Percentiles rank a stretch among this genome's conserved stretches.
Evolutionary conservation across 2,888 invertebrate genomes (phyloP).

Genomic region (Acrocera orbiculus): DNA sequence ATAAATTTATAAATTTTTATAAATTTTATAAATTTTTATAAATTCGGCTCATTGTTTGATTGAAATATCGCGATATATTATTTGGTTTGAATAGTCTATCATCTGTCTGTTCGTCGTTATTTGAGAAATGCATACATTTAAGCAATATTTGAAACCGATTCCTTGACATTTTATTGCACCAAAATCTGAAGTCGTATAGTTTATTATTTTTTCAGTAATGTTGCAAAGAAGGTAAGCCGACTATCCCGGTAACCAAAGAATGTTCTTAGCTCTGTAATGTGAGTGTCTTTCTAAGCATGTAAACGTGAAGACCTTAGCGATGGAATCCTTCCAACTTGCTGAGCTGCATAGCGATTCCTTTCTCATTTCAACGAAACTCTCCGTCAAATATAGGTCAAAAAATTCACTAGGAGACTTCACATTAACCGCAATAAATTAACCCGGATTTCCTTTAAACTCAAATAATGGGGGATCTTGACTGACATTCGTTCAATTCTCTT

Average conservation of each 20-base stretch:
- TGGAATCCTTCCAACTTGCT: slow-evolving; percentile 1
- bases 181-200: slow-evolving; percentile 2
- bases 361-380: slow-evolving; percentile 1
- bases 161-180: slow-evolving; percentile 2
- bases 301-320: background rate
- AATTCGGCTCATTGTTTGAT: background rate
- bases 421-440: slow-evolving; percentile 3
- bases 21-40: too few relatives aligned
- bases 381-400: slow-evolving; percentile 3
- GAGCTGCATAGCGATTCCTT: slow-evolving; percentile 2
- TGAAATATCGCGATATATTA: slow-evolving; percentile 1
- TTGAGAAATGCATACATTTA: slow-evolving; percentile 2
- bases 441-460: slow-evolving; percentile 3
- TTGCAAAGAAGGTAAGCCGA: too few relatives aligned
- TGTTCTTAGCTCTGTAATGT: slow-evolving; percentile 1
- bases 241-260: slow-evolving; percentile 1
- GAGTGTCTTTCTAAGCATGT: background rate
- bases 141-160: slow-evolving; percentile 1
- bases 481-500: slow-evolving; percentile 2
- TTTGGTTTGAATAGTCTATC: slow-evolving; percentile 1
- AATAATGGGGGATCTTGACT: background rate
- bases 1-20: too few relatives aligned
- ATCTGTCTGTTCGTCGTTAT: slow-evolving; percentile 2
- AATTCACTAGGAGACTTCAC: slow-evolving; percentile 1
- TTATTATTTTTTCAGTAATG: too few relatives aligned